phyloP scores from a whole-genome alignment of 2,888 invertebrate genomes.

The Cecidostiba fungosa region DNA sequence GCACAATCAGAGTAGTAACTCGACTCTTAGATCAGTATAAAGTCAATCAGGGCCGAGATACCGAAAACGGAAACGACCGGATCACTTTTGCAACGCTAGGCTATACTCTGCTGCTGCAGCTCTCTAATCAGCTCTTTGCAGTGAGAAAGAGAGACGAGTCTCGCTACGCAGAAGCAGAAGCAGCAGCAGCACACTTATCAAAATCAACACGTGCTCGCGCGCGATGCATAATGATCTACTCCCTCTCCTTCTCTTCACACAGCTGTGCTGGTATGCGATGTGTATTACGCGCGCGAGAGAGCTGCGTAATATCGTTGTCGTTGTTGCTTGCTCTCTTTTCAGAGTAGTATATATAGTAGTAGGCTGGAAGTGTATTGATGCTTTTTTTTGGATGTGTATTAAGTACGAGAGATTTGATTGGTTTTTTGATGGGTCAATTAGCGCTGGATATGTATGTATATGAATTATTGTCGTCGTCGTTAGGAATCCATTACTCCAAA shows the following conservation, averaged over 20 bases:
- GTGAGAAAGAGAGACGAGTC: background rate
- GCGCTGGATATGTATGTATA: background rate
- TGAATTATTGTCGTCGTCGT: background rate
- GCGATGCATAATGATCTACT: slow-evolving; percentile 31
- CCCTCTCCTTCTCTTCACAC: background rate
- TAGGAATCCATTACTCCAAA: background rate
- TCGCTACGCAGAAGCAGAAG: background rate
- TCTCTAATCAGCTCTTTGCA: background rate
- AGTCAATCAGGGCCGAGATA: too few relatives aligned
- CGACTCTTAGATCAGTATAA: too few relatives aligned
- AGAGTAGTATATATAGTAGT: background rate
- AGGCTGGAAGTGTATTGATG: background rate
- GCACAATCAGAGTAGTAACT: too few relatives aligned
- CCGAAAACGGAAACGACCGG: too few relatives aligned
- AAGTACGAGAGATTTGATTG: background rate
- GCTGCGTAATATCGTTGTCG: slow-evolving; percentile 9
- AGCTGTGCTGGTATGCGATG: background rate
- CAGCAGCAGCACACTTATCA: slow-evolving; percentile 48
- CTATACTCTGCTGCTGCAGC: too few relatives aligned
- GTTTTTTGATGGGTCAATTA: background rate
- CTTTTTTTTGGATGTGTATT: too few relatives aligned
- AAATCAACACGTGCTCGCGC: slow-evolving; percentile 59
- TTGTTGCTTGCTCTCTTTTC: background rate
- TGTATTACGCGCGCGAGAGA: background rate
- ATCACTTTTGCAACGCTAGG: too few relatives aligned